Percentiles rank a stretch among this genome's conserved stretches.
Conservation (phyloP, 2,888 invertebrate species). For the Oscheius sp. region DNA sequence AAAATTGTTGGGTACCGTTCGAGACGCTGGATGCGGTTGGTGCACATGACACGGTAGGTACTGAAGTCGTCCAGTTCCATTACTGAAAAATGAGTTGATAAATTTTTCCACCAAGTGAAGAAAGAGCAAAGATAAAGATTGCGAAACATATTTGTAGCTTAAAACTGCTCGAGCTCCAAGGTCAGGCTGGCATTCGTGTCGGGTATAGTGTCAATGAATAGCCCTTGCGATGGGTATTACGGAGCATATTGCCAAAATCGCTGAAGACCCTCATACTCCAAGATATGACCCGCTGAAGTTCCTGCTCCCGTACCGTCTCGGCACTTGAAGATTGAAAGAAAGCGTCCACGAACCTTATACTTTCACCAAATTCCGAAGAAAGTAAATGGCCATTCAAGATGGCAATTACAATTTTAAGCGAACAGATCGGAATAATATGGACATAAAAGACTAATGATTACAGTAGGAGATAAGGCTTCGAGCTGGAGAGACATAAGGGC, state of each 20-base stretch:
- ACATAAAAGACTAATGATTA: slow-evolving; percentile 15
- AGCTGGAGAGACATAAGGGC: not conserved
- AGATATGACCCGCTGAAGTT: no score
- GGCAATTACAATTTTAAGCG: no score
- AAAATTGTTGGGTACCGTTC: slow-evolving; percentile 47
- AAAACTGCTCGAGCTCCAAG: not conserved
- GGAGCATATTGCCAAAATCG: no score
- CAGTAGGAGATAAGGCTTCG: slow-evolving; percentile 26
- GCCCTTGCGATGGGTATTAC: no score
- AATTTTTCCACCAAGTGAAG: not conserved
- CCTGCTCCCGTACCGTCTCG: no score
- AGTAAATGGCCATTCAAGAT: not conserved
- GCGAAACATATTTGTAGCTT: not conserved
- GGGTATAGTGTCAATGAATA: no score
- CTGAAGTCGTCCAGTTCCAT: slow-evolving; percentile 58
- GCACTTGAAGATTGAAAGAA: not conserved
- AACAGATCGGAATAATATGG: slow-evolving; percentile 3
- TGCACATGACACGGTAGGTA: slow-evolving; percentile 64
- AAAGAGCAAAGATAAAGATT: not conserved
- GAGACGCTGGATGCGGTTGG: slow-evolving; percentile 64
- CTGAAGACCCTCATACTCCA: no score
- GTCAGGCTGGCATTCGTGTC: no score
- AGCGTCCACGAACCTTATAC: not conserved
- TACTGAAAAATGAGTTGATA: slow-evolving; percentile 10
- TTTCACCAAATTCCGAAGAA: not conserved